These are phyloP conservation scores for Anthophora plumipes DNA, from an alignment of 2,888 invertebrate genomes.

Conservation along the genomic window DNA sequence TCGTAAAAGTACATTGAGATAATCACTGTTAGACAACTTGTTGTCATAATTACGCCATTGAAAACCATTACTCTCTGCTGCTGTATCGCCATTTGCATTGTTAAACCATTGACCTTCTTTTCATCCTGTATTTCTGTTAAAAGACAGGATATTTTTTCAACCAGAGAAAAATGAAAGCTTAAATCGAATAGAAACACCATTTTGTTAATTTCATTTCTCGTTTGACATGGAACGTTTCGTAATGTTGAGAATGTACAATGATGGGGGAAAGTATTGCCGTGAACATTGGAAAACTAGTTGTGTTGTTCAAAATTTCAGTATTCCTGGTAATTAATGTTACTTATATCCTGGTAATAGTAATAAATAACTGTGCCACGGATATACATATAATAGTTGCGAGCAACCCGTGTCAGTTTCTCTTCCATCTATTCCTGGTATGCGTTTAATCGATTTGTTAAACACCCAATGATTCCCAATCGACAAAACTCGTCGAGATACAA, in stretches of 20 bases:
- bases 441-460: neutral
- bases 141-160: too few relatives aligned
- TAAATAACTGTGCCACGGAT: neutral
- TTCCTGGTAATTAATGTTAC: neutral
- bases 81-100: conserved; percentile 69
- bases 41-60: conserved; percentile 41
- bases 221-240: neutral
- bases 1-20: neutral
- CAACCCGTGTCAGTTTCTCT: neutral
- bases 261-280: neutral
- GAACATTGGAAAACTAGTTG: conserved; percentile 6
- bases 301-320: neutral
- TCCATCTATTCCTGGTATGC: neutral
- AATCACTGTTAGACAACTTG: conserved; percentile 16
- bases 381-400: too few relatives aligned
- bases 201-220: conserved; percentile 1
- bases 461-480: too few relatives aligned
- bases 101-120: conserved; percentile 57
- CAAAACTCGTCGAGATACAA: neutral
- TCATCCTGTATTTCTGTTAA: conserved; percentile 22
- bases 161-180: neutral
- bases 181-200: neutral
- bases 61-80: conserved; percentile 44
- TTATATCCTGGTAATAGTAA: too few relatives aligned
- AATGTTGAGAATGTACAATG: neutral